phyloP scores from a whole-genome alignment of 2,113 vertebrate species.

The Regulus satrapa region DNA sequence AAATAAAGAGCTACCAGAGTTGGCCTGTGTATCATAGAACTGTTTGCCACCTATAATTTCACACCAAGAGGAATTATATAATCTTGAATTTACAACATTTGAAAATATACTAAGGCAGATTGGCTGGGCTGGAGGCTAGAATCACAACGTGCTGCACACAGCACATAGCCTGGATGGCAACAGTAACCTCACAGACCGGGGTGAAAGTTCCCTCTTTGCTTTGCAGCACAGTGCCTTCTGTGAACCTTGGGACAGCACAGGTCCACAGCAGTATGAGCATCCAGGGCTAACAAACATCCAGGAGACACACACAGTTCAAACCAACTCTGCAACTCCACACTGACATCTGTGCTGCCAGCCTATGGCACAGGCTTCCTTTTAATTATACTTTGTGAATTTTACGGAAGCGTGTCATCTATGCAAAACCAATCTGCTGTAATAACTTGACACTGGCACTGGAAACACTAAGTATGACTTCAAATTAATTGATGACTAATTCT shows the following conservation, averaged over 20 bases:
- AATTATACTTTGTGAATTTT: not conserved
- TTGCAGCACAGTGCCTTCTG: not conserved
- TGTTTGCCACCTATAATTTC: not conserved
- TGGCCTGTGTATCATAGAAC: not conserved
- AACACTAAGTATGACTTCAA: not conserved
- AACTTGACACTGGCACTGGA: not conserved
- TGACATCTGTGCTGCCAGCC: not conserved
- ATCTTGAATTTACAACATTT: slow-evolving; percentile 13
- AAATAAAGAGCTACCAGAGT: not conserved
- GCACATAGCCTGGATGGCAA: not conserved
- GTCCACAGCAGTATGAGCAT: fast-evolving
- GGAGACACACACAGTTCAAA: not conserved
- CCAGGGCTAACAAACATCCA: fast-evolving
- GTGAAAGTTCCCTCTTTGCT: not conserved
- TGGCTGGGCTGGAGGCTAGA: not conserved
- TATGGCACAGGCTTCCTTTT: not conserved
- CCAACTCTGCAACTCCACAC: not conserved
- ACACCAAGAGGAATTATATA: slow-evolving; percentile 11
- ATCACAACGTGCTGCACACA: not conserved
- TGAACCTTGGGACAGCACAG: not conserved
- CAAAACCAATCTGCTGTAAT: not conserved
- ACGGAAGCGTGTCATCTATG: not conserved
- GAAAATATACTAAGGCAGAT: slow-evolving; percentile 1
- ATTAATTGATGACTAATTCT: slow-evolving; percentile 21
- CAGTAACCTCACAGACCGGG: fast-evolving